A percentile compares a stretch with the other conserved stretches of the same genome.
Evolutionary conservation across 2,797 vertebrate species (phyloP).

Genomic region (Cottoperca gobio): DNA sequence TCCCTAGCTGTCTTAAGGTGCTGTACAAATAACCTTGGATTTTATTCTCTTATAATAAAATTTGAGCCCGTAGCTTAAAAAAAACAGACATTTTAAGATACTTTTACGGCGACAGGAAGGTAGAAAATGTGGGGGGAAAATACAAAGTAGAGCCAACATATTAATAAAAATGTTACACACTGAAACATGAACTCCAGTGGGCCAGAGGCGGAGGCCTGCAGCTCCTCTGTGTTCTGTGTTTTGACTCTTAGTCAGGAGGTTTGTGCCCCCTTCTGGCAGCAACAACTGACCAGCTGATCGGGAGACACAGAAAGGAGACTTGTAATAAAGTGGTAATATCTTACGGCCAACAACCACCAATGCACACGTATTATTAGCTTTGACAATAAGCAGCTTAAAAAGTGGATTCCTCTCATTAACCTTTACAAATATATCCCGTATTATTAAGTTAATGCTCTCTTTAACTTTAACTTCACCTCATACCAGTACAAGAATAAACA

Average conservation of each 20-base stretch:
- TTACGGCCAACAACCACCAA: not conserved
- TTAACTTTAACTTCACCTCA: not conserved
- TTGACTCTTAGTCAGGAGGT: slow-evolving; percentile 71
- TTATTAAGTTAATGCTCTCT: too few species aligned
- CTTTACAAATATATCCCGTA: not conserved
- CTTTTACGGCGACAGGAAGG: accelerated
- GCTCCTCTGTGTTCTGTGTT: slow-evolving; percentile 11
- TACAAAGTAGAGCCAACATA: too few species aligned
- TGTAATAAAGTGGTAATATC: slow-evolving; percentile 4
- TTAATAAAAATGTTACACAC: not conserved
- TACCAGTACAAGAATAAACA: not conserved
- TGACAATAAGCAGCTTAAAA: not conserved
- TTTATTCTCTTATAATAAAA: not conserved
- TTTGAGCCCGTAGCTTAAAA: accelerated
- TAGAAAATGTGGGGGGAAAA: not conserved
- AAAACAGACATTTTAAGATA: not conserved
- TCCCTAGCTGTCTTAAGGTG: not conserved
- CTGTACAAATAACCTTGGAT: not conserved
- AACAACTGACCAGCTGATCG: slow-evolving; percentile 67
- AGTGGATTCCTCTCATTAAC: not conserved
- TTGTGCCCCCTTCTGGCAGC: slow-evolving; percentile 92
- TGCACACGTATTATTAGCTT: slow-evolving; percentile 4
- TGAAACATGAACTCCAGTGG: not conserved
- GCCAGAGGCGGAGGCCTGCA: slow-evolving; percentile 44
- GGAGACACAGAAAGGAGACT: slow-evolving; percentile 30